Base-by-base conservation (phyloP, 2,797 vertebrate genomes). In the Spinus pinus region DNA sequence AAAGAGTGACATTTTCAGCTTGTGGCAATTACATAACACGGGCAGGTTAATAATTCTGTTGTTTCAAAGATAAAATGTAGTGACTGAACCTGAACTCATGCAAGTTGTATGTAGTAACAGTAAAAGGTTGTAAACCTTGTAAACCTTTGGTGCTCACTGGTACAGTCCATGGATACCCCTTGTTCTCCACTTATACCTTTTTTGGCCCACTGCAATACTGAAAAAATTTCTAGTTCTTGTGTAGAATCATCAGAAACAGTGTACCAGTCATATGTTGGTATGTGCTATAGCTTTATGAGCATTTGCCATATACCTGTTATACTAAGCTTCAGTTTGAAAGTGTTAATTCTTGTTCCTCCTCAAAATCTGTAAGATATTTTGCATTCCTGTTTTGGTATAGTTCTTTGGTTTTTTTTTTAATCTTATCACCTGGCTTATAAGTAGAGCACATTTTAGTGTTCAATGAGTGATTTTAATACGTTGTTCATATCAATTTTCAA, bases 201-300 rank as follows among this genome's bases (percentile, higher is more conserved):
- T 94, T 75, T 80, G 93, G 95, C 96, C 96, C 97, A 46, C 90
- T 98, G 98, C 96, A 98, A 91, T 94, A 61, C 81, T 96, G 89
- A 97, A 96, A 97, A 97, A 95, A 95, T 97, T 97, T 96, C 95
- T 94, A 85, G 89, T 98, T 98, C 98, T 98, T 96, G 93, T 49
- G 10, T 31, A 31, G 61, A 56, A 27, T 56, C 8, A 66, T 46
- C 6, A 56, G 22, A 66, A 56, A n/a, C 8, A 27, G 35, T 94
- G 56, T 90, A 77, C 64, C 83, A 65, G 54, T 95, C 50, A 27
- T 67, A 35, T 27, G 21, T 47, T 73, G 33, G 7, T 71, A 42
- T 60, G 17, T 73, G 39, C 39, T 78, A 12, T 53, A 81, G 20
- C 22, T 86, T 89, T 84, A 69, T 64, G 62, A 94, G 11, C 11